phyloP scores from a whole-genome alignment of 1,140 invertebrate species.

The Charaxes varanes region DNA sequence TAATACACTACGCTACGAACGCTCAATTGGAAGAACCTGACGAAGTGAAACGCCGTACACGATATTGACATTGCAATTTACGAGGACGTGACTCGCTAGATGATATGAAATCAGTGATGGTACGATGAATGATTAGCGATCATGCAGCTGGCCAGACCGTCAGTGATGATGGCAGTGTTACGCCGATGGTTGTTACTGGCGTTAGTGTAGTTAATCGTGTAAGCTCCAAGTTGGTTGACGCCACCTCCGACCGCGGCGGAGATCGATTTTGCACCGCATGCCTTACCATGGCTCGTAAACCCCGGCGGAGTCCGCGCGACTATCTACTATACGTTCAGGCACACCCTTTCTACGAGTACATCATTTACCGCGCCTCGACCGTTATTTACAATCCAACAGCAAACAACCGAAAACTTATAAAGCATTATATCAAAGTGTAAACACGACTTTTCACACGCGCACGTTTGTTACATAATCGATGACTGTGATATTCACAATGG shows the following conservation, averaged over 20 bases:
- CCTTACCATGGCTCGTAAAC: slow-evolving; percentile 29
- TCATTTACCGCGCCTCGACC: slow-evolving; percentile 54
- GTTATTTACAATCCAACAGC: slow-evolving; percentile 74
- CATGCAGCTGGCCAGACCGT: slow-evolving; percentile 45
- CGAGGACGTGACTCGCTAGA: slow-evolving; percentile 9
- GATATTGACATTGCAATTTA: slow-evolving; percentile 2
- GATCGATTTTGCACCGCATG: slow-evolving; percentile 72
- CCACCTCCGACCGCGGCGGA: slow-evolving; percentile 30
- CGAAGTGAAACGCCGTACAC: background rate
- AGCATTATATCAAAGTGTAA: slow-evolving; percentile 73
- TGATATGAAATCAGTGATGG: slow-evolving; percentile 21
- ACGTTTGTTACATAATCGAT: slow-evolving; percentile 71
- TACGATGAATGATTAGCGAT: slow-evolving; percentile 38
- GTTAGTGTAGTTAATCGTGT: slow-evolving; percentile 72
- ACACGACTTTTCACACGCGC: slow-evolving; percentile 70
- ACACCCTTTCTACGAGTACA: slow-evolving; percentile 57
- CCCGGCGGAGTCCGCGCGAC: slow-evolving; percentile 33
- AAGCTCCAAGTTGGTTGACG: slow-evolving; percentile 61
- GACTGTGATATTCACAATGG: slow-evolving; percentile 75
- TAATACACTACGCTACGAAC: too few species aligned
- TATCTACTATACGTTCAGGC: slow-evolving; percentile 30
- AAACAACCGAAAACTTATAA: slow-evolving; percentile 72
- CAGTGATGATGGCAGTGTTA: slow-evolving; percentile 50
- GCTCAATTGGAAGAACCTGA: too few species aligned
- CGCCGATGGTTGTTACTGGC: slow-evolving; percentile 49